Percentiles rank a stretch among this genome's conserved stretches.
These are phyloP conservation scores for Diogma glabrata DNA, from an alignment of 2,888 invertebrate species.

Conservation along the genomic window DNA sequence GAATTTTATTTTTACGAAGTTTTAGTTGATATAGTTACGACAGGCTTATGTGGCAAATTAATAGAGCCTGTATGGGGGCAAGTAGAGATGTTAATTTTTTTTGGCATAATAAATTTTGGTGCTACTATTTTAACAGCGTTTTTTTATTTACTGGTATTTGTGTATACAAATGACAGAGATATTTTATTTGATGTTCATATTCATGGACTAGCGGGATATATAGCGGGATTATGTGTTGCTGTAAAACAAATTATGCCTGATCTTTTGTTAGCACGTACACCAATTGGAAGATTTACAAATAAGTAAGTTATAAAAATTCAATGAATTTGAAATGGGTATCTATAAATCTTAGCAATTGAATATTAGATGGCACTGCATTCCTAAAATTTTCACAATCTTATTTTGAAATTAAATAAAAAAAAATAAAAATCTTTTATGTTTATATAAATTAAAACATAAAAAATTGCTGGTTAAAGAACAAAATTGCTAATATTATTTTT, in stretches of 20 bases:
- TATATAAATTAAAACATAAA: too few relatives aligned
- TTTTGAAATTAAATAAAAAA: too few relatives aligned
- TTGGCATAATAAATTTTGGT: constrained; percentile 79
- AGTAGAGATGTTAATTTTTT: constrained; percentile 92
- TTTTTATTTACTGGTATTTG: constrained; percentile 82
- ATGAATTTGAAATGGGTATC: too few relatives aligned
- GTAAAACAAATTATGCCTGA: constrained; percentile 98
- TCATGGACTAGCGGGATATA: constrained; percentile 87
- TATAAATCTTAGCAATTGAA: too few relatives aligned
- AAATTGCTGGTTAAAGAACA: background rate
- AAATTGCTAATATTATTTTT: constrained; percentile 3
- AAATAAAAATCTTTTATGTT: too few relatives aligned
- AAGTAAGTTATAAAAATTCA: constrained; percentile 23
- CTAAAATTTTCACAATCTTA: too few relatives aligned
- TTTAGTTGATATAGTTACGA: constrained; percentile 79
- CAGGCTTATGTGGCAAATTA: constrained; percentile 88
- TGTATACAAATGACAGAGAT: constrained; percentile 74
- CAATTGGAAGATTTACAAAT: constrained; percentile 64
- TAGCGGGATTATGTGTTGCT: constrained; percentile 83
- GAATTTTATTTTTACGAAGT: constrained; percentile 95
- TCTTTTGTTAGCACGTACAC: constrained; percentile 81
- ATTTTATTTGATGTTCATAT: constrained; percentile 84
- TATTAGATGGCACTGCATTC: too few relatives aligned
- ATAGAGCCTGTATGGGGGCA: constrained; percentile 95
- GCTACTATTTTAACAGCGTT: constrained; percentile 81